Evolutionary conservation across 2,113 vertebrate species (phyloP).

Genomic region (Cryptoleucopteryx plumbea): DNA sequence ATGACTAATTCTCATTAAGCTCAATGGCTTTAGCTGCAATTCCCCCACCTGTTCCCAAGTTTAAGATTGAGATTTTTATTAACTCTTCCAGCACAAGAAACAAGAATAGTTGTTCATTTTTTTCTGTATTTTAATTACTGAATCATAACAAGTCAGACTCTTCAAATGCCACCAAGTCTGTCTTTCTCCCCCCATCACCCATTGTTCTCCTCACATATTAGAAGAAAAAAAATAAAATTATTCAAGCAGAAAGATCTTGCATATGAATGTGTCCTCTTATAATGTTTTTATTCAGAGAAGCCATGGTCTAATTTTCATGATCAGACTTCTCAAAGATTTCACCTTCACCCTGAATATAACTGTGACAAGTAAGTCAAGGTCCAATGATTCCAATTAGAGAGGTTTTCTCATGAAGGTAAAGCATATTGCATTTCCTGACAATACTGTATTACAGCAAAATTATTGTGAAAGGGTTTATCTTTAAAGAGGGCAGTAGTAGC

Average conservation of each 20-base stretch:
- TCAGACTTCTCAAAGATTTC: constrained; percentile 58
- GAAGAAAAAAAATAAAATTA: not conserved
- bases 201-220: not conserved
- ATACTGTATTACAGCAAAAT: constrained; percentile 56
- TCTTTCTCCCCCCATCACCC: accelerated
- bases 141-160: not conserved
- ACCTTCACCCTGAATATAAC: constrained; percentile 58
- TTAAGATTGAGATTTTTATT: constrained; percentile 1
- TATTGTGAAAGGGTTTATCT: constrained; percentile 51
- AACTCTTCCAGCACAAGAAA: not conserved
- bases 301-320: constrained; percentile 51
- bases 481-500: constrained; percentile 52
- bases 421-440: constrained; percentile 68
- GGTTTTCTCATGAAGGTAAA: constrained; percentile 61
- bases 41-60: constrained; percentile 39
- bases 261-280: not conserved
- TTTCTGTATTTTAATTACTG: not conserved
- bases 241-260: not conserved
- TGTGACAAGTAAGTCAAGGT: constrained; percentile 71
- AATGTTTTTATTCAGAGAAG: constrained; percentile 22
- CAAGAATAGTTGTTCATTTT: not conserved
- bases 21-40: constrained; percentile 8
- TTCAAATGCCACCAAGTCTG: not conserved
- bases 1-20: constrained; percentile 35
- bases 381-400: constrained; percentile 75